Base-by-base conservation (phyloP, 2,797 vertebrate species). In the Alauda arvensis region DNA sequence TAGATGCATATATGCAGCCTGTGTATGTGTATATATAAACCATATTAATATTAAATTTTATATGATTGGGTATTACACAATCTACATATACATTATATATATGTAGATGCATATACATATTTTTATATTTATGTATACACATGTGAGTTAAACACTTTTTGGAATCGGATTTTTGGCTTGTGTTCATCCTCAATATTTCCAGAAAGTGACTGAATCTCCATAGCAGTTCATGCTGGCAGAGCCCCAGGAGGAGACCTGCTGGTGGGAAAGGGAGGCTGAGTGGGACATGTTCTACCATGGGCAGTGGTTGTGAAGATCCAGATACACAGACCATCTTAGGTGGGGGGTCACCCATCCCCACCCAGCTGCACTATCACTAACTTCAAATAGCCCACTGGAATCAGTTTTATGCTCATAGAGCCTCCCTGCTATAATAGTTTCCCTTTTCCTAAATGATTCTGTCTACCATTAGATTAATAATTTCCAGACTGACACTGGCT, bases 211-310 rank as follows among this genome's bases (percentile, higher is more conserved):
- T 9, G 49, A 40, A 37, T 75, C 28, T 31, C 57, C 53, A 10
- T 10, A 57, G 51, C 33, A 53, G 39, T 39, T 46, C 55, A 16
- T 19, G 26, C 39, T 6, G 3, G 11, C 37, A 60, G 24, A 76
- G 43, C 20, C 8, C 25, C 55, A 19, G 55, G 51, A 83, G 39
- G 0, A 1, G 25, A 78, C 20, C 2, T 28, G 42, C 45, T 0
- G 2, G 5, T 8, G 45, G 59, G 29, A 71, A 57, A 42, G 1
- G 0, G 31, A 46, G 19, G 12, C 15, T 3, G 10, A 20, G 31
- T 1, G 0, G 23, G 37, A 53, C 3, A 2, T 0, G 1, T 4
- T 69, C 33, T 31, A 5, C 65, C 1, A 0, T 1, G 20, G 31
- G 62, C 52, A 83, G 45, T 14, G 9, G 16, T 24, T 63, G 60